phyloP scores from a whole-genome alignment of 2,113 vertebrate genomes.

The Dromas ardeola region DNA sequence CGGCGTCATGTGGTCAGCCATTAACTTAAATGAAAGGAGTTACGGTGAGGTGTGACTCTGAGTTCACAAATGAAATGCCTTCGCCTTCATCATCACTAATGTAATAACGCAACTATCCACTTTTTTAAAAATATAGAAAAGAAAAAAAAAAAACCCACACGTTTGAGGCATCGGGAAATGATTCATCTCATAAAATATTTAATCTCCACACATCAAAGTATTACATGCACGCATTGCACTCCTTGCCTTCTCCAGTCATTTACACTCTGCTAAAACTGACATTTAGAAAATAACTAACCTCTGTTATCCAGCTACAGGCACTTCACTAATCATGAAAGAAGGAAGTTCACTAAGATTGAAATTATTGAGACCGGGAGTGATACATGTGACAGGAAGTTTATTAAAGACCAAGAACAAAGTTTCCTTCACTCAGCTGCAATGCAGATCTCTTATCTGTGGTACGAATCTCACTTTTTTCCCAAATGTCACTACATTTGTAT shows the following conservation, averaged over 20 bases:
- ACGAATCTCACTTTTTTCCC: neutral
- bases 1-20: neutral
- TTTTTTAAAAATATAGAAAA: neutral
- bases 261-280: conserved; percentile 11
- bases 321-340: conserved; percentile 59
- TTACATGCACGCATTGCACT: neutral
- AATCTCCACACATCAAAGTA: conserved; percentile 50
- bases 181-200: conserved; percentile 35
- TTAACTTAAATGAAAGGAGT: neutral
- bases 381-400: conserved; percentile 53
- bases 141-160: neutral
- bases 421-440: neutral
- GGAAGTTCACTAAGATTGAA: conserved; percentile 16
- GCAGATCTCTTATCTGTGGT: neutral
- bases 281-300: conserved; percentile 51
- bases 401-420: conserved; percentile 41
- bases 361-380: neutral
- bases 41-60: neutral
- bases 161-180: conserved; percentile 22
- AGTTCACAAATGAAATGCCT: neutral
- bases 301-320: conserved; percentile 24
- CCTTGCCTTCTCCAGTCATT: neutral
- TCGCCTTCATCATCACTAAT: neutral
- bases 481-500: neutral
- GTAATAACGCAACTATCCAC: neutral